Evolutionary conservation across 2,113 vertebrate genomes (phyloP).

Genomic region (Sinocyclocheilus anophthalmus): DNA sequence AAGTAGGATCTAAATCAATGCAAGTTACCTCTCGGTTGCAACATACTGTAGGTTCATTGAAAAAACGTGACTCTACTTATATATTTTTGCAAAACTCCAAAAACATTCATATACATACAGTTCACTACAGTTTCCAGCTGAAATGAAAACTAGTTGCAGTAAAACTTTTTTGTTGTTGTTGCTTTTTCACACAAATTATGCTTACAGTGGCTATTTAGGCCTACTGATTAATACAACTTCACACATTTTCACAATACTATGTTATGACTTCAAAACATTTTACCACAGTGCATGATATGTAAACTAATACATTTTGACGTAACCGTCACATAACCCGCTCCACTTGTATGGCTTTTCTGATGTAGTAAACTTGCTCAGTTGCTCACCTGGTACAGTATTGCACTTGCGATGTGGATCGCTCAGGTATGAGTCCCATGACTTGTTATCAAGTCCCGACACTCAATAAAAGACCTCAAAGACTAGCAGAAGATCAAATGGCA

Average conservation of each 20-base stretch:
- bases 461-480: background rate
- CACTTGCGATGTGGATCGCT: background rate
- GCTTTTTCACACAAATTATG: background rate
- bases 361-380: background rate
- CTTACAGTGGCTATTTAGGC: background rate
- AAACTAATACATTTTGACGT: background rate
- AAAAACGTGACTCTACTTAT: background rate
- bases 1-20: background rate
- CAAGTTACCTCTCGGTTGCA: background rate
- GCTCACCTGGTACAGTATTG: too few species aligned
- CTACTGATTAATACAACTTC: too few species aligned
- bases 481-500: background rate
- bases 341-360: background rate
- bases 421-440: background rate
- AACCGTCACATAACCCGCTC: background rate
- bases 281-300: background rate
- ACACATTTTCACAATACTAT: background rate
- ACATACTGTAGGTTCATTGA: background rate
- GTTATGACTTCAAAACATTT: background rate
- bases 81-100: background rate
- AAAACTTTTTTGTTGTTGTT: background rate
- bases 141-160: background rate
- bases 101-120: background rate
- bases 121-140: background rate
- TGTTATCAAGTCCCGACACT: background rate